These are phyloP conservation scores for Agrilus biguttatus DNA, from an alignment of 2,888 invertebrate genomes.

Conservation along the genomic window DNA sequence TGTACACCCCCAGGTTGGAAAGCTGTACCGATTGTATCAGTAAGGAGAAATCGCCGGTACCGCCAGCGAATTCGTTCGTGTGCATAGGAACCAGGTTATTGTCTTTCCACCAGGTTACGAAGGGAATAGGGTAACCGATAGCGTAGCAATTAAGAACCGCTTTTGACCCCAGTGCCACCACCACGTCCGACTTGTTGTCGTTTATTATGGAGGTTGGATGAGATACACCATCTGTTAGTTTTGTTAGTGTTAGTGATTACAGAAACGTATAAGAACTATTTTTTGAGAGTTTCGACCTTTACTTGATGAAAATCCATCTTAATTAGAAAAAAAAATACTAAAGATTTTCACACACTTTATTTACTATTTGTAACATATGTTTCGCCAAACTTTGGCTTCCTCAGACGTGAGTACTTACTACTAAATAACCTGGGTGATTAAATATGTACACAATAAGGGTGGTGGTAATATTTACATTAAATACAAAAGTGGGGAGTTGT, in stretches of 20 bases:
- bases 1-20: constrained; percentile 69
- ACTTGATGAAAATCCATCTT: too few relatives aligned
- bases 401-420: too few relatives aligned
- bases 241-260: neutral
- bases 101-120: constrained; percentile 75
- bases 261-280: too few relatives aligned
- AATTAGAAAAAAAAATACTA: too few relatives aligned
- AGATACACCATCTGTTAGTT: constrained; percentile 39
- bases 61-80: constrained; percentile 53
- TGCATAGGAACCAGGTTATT: constrained; percentile 58
- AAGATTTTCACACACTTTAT: too few relatives aligned
- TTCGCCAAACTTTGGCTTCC: too few relatives aligned
- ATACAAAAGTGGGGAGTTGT: too few relatives aligned
- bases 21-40: constrained; percentile 55
- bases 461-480: too few relatives aligned
- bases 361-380: too few relatives aligned
- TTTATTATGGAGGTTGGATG: constrained; percentile 52
- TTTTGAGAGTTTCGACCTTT: too few relatives aligned
- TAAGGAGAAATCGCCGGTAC: constrained; percentile 53
- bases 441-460: too few relatives aligned
- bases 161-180: constrained; percentile 57
- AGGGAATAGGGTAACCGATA: constrained; percentile 65
- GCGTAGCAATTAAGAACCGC: constrained; percentile 65
- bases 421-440: too few relatives aligned
- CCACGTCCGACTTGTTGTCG: constrained; percentile 43